These are phyloP conservation scores for Xanthorhoe spadicearia DNA, from an alignment of 2,888 invertebrate genomes.

Conservation along the genomic window DNA sequence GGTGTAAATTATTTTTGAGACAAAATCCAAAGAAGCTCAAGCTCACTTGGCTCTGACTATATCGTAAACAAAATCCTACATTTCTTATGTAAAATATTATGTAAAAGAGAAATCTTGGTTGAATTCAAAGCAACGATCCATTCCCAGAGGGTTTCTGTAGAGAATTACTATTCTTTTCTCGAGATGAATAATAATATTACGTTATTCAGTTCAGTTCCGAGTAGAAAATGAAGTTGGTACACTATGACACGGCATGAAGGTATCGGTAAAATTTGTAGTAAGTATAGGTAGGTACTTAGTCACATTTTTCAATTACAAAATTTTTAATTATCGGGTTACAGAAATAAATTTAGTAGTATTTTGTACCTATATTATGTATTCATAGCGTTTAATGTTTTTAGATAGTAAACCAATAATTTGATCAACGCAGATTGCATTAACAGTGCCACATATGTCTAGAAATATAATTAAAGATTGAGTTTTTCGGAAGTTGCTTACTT, in stretches of 20 bases:
- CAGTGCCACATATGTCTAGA: too few relatives aligned
- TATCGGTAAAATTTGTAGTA: not conserved
- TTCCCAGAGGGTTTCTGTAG: constrained; percentile 38
- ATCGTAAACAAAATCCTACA: constrained; percentile 23
- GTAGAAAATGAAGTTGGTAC: constrained; percentile 37
- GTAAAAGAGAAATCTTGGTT: constrained; percentile 34
- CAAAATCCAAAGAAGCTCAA: not conserved
- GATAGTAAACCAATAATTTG: too few relatives aligned
- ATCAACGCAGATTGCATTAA: too few relatives aligned
- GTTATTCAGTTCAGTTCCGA: constrained; percentile 40
- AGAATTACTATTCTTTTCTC: constrained; percentile 45
- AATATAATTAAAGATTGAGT: too few relatives aligned
- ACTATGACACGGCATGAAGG: not conserved
- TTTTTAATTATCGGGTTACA: too few relatives aligned
- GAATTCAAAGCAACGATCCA: constrained; percentile 43
- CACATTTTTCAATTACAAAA: too few relatives aligned
- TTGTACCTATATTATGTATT: too few relatives aligned
- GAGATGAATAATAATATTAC: constrained; percentile 43
- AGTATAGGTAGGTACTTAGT: not conserved
- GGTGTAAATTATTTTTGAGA: not conserved
- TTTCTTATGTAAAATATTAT: constrained; percentile 33
- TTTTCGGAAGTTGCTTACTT: too few relatives aligned
- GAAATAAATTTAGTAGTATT: too few relatives aligned
- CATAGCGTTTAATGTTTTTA: too few relatives aligned
- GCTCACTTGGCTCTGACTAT: not conserved